These are phyloP conservation scores for Linyphia triangularis DNA, from an alignment of 2,888 invertebrate species.

Conservation along the genomic window DNA sequence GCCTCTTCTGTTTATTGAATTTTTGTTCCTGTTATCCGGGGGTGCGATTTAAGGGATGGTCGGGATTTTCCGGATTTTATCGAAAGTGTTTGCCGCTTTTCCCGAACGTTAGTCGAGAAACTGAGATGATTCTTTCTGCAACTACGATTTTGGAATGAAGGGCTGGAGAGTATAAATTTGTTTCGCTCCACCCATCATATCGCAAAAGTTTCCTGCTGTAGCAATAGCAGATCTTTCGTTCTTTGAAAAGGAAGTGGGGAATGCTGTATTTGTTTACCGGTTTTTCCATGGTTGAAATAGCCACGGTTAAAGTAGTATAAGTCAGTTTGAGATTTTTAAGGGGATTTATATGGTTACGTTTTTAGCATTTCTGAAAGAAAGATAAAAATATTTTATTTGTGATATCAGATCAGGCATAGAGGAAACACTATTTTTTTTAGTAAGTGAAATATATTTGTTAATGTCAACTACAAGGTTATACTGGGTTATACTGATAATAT, in stretches of 20 bases:
- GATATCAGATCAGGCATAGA: too few relatives aligned
- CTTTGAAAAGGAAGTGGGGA: slow-evolving; percentile 11
- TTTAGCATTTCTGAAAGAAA: too few relatives aligned
- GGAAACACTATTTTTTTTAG: too few relatives aligned
- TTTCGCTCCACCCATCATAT: slow-evolving; percentile 45
- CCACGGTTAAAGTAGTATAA: background rate
- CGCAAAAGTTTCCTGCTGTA: slow-evolving; percentile 43
- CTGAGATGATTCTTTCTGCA: slow-evolving; percentile 13
- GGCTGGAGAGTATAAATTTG: slow-evolving; percentile 38
- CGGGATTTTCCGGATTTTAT: slow-evolving; percentile 52
- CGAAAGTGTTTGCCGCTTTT: slow-evolving; percentile 14
- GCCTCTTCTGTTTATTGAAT: slow-evolving; percentile 49
- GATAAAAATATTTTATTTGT: too few relatives aligned
- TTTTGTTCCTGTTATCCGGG: slow-evolving; percentile 21
- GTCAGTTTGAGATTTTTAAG: background rate
- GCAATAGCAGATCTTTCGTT: background rate
- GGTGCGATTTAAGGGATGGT: slow-evolving; percentile 52
- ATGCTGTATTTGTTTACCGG: slow-evolving; percentile 12
- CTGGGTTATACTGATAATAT: too few relatives aligned
- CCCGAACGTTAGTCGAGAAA: slow-evolving; percentile 22
- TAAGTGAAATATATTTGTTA: too few relatives aligned
- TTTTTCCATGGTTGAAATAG: background rate
- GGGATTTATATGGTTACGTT: background rate
- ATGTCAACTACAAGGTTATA: too few relatives aligned
- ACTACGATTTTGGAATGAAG: slow-evolving; percentile 19